A percentile compares a stretch with the other conserved stretches of the same genome.
These are phyloP conservation scores for Trichosurus vulpecula DNA, from an alignment of 2,797 vertebrate species.

Conservation along the genomic window DNA sequence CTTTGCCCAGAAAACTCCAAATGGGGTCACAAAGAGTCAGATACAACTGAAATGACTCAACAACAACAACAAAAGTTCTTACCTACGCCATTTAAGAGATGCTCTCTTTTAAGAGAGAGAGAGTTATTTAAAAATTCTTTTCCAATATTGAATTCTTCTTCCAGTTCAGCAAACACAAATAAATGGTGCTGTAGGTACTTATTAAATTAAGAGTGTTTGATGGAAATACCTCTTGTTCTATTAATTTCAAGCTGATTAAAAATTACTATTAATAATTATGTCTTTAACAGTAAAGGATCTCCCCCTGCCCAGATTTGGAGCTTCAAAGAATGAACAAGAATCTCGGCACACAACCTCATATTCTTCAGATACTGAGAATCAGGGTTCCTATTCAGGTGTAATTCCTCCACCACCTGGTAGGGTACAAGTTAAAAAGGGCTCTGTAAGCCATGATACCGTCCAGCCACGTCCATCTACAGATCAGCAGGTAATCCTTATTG, in stretches of 20 bases:
- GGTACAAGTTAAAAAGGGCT: conserved; percentile 93
- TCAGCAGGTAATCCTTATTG: conserved; percentile 88
- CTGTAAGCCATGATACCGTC: conserved; percentile 91
- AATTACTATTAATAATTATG: conserved; percentile 28
- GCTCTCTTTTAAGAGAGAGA: too few species aligned
- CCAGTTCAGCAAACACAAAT: not conserved
- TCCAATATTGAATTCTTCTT: not conserved
- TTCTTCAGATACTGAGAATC: conserved; percentile 92
- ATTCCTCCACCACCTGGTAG: conserved; percentile 95
- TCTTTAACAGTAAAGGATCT: conserved; percentile 94
- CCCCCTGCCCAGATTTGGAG: conserved; percentile 94
- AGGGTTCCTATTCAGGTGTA: conserved; percentile 93
- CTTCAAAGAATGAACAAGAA: conserved; percentile 96
- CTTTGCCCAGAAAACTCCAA: not conserved
- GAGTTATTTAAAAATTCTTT: not conserved
- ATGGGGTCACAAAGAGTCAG: not conserved
- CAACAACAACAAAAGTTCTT: not conserved
- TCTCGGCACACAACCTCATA: conserved; percentile 91
- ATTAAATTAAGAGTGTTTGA: not conserved
- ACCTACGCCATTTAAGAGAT: not conserved
- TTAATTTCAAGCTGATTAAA: conserved; percentile 23
- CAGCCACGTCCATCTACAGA: conserved; percentile 91
- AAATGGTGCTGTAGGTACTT: not conserved
- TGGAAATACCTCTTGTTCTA: not conserved
- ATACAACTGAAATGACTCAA: not conserved